Base-by-base conservation (phyloP, 2,797 vertebrate species). In the Selene dorsalis region DNA sequence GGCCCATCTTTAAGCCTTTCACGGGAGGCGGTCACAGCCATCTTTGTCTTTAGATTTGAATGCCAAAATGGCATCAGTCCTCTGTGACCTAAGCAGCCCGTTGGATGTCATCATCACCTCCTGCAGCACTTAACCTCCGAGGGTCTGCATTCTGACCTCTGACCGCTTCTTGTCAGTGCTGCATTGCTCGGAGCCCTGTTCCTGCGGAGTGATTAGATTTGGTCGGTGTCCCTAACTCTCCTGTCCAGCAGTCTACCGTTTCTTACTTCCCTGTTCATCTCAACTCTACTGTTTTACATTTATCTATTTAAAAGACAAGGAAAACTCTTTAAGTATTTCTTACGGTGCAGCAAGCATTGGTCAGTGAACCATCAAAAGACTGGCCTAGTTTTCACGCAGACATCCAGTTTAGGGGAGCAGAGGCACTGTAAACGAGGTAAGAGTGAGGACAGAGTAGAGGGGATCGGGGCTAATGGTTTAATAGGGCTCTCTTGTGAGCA, bases 401-500 rank as follows among this genome's bases (percentile, higher is more conserved):
- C 86, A 83, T 73, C 41, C 30, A 61, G 73, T 87, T 88, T 85
- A 53, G 83, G 73, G 74, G 53, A 79, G 32, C 48, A 59, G 57
- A 61, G 82, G 80, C 76, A 56, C 55, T 64, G 24, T 41, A 87
- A 74, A 75, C 13, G 55, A 68, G 76, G 56, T 47, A 82, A 71
- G 67, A 85, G 62, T 41, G 75, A 75, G 50, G 73, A 56, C 67
- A 61, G 64, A 77, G 78, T 45, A 24, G 60, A 77, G 77, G 70
- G 75, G 70, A 73, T 63, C 63, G 72, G 70, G 87, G 81, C 73
- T 92, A 88, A 91, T 92, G 91, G 87, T 92, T 92, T 92, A 89
- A 91, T 89, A 77, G 84, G 64, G 16, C 84, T 92, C 87, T 90
- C 85, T 79, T 76, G 85, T 86, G 82, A 85, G 84, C 52, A 75